Base-by-base conservation (phyloP, 2,113 vertebrate genomes). In the Psilopsiagon aymara region DNA sequence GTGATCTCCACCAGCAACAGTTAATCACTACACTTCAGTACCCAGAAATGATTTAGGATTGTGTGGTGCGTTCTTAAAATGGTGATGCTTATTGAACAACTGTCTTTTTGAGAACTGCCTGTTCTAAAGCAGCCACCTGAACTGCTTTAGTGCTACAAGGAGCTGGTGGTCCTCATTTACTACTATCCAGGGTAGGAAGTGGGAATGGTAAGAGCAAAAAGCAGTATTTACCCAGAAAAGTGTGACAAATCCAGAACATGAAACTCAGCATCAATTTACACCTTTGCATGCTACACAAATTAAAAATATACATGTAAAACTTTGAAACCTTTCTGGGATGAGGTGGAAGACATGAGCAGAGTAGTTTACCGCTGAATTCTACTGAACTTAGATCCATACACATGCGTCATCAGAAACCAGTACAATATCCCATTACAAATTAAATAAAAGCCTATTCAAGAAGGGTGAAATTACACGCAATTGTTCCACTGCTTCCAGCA, bases 331-430 rank as follows among this genome's bases (percentile, higher is more conserved):
- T 12, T 29, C 81, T 76, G 31, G 21, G 31, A 92, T 31, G 9
- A 59, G 37, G 21, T 55, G 8, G 35, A n/a, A 68, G n/a, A 41
- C 17, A 49, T 0, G 0, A 71, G 2, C 8, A 4, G 10, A 71
- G 16, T 10, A 66, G 41, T 17, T 27, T 67, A 74, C 10, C 53
- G 19, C 10, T 57, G 28, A 77, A 64, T 78, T 88, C 59, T 63
- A 6, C 46, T 43, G 29, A 39, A n/a, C 46, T 59, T 60, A 51
- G 20, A 84, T 19, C 21, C 51, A 81, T 13, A 37, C 14, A 70
- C 6, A 37, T 4, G 17, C 53, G 82, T 75, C 9, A 68, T 18
- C 8, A 24, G 81, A 92, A 88, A 3, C 1, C 60, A 66, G 13
- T 15, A 94, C 53, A 90, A 53, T 66, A 69, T n/a, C 47, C 35